Percentiles rank a stretch among this genome's conserved stretches.
These are phyloP conservation scores for Dendrocopos noguchii DNA, from an alignment of 2,113 vertebrate genomes.

Conservation along the genomic window DNA sequence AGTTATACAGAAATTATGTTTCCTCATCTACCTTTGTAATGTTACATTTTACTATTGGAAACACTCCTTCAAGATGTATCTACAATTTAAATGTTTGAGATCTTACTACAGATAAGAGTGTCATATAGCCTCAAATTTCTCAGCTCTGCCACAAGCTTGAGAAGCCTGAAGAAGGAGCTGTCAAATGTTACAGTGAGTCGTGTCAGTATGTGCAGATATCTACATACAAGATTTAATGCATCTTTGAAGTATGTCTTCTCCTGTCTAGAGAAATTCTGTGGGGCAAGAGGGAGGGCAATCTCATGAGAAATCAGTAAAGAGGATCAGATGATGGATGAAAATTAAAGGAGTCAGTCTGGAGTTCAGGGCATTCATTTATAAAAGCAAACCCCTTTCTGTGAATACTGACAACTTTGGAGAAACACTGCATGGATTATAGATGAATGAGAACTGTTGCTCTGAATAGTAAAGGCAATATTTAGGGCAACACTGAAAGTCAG, in stretches of 20 bases:
- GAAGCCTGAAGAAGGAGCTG: background rate
- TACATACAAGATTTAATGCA: background rate
- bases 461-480: background rate
- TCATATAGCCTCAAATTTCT: background rate
- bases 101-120: background rate
- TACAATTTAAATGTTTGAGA: conserved; percentile 11
- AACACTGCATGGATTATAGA: background rate
- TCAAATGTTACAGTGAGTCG: background rate
- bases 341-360: conserved; percentile 11
- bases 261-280: background rate
- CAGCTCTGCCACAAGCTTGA: background rate
- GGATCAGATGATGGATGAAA: background rate
- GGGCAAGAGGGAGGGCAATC: background rate
- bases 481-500: background rate
- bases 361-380: background rate
- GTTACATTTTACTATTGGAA: background rate
- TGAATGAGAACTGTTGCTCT: background rate
- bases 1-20: background rate
- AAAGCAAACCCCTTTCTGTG: background rate
- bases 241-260: background rate
- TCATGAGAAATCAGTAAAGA: conserved; percentile 2
- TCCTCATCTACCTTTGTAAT: background rate
- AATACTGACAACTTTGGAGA: background rate
- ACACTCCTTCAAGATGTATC: background rate
- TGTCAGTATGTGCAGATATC: background rate